Percentiles rank a stretch among this genome's conserved stretches.
Conservation (phyloP, 2,888 invertebrate species). For the Diploptera punctata region DNA sequence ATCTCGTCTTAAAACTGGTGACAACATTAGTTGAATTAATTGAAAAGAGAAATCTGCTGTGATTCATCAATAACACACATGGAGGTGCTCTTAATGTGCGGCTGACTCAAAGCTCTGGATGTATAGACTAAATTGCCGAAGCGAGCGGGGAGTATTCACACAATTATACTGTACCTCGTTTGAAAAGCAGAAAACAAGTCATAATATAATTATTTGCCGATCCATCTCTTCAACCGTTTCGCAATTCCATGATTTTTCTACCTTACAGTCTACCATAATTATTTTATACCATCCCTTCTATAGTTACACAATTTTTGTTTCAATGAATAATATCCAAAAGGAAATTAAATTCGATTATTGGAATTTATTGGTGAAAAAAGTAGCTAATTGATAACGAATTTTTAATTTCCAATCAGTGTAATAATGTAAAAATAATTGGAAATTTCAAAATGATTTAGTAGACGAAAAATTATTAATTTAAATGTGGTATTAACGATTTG, state of each 20-base stretch:
- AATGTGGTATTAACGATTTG: slow-evolving; percentile 19
- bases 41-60: too few species aligned
- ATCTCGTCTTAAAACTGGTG: too few species aligned
- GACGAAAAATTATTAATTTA: slow-evolving; percentile 19
- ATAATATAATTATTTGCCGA: not conserved
- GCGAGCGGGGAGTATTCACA: too few species aligned
- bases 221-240: not conserved
- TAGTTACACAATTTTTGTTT: slow-evolving; percentile 9
- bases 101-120: too few species aligned
- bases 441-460: slow-evolving; percentile 24
- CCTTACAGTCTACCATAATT: not conserved
- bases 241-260: not conserved
- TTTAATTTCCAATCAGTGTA: slow-evolving; percentile 28
- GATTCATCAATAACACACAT: too few species aligned
- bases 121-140: too few species aligned
- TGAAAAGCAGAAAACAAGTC: not conserved
- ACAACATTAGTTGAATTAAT: too few species aligned
- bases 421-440: slow-evolving; percentile 27
- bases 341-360: slow-evolving; percentile 16
- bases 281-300: not conserved
- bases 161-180: too few species aligned
- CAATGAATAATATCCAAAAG: not conserved
- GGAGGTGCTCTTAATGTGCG: too few species aligned
- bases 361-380: slow-evolving; percentile 5
- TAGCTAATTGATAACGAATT: slow-evolving; percentile 28